These are phyloP conservation scores for Pterophyllum scalare DNA, from an alignment of 2,113 vertebrate species.

Conservation along the genomic window DNA sequence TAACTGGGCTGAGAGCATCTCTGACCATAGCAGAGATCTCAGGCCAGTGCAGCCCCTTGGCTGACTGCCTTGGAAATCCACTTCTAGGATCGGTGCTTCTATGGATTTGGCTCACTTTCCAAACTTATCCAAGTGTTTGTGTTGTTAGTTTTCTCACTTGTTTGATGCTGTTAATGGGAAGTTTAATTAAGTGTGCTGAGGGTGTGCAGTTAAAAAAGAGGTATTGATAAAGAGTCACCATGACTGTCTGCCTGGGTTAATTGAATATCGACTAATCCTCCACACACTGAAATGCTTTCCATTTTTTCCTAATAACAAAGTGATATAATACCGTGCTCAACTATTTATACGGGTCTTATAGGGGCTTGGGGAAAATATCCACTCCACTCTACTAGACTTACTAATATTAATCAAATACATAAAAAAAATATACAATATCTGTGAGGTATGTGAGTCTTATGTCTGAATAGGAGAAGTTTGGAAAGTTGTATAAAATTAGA, in stretches of 20 bases:
- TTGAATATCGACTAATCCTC: constrained; percentile 80
- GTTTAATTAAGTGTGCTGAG: constrained; percentile 74
- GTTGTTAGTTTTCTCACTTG: constrained; percentile 59
- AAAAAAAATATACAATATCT: neutral
- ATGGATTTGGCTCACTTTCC: constrained; percentile 36
- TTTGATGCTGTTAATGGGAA: constrained; percentile 72
- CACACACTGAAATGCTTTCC: constrained; percentile 56
- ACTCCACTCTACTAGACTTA: constrained; percentile 20
- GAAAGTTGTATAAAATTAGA: neutral
- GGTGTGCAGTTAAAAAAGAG: constrained; percentile 68
- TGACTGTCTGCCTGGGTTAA: constrained; percentile 72
- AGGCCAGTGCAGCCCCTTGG: neutral
- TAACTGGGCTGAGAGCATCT: neutral
- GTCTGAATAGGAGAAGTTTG: neutral
- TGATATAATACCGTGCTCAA: constrained; percentile 57
- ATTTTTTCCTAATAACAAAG: constrained; percentile 57
- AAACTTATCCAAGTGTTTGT: constrained; percentile 49
- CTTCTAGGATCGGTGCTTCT: neutral
- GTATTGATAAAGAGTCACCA: constrained; percentile 77
- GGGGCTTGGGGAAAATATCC: constrained; percentile 45
- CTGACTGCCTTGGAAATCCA: constrained; percentile 2
- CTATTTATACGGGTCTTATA: constrained; percentile 66
- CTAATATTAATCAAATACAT: constrained; percentile 32
- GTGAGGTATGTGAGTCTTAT: constrained; percentile 9
- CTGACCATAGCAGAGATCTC: neutral